phyloP scores from a whole-genome alignment of 1,140 invertebrate species.

The Pissodes strobi region DNA sequence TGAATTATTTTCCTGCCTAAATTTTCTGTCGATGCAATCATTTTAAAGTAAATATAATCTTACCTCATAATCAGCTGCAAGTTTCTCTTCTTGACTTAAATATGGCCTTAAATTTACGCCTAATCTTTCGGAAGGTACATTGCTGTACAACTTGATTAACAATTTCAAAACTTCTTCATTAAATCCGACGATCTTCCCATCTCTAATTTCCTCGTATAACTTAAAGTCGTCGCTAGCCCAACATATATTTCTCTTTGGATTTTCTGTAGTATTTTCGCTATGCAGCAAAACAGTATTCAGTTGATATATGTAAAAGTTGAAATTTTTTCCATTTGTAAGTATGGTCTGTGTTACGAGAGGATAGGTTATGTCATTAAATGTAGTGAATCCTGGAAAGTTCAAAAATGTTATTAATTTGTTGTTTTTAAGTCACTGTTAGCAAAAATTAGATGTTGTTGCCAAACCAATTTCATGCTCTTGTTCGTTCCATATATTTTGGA shows the following conservation, averaged over 20 bases:
- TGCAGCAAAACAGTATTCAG: slow-evolving; percentile 80
- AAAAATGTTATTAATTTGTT: too few species aligned
- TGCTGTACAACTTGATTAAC: slow-evolving; percentile 76
- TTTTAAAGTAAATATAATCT: too few species aligned
- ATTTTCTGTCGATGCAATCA: too few species aligned
- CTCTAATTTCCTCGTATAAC: slow-evolving; percentile 75
- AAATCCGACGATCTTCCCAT: slow-evolving; percentile 74
- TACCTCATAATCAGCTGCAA: slow-evolving; percentile 67
- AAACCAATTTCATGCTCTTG: too few species aligned
- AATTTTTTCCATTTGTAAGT: slow-evolving; percentile 80
- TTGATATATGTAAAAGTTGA: slow-evolving; percentile 86
- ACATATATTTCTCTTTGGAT: slow-evolving; percentile 77
- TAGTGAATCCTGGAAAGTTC: slow-evolving; percentile 72
- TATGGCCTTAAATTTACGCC: slow-evolving; percentile 75
- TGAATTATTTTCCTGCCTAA: too few species aligned
- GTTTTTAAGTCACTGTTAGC: too few species aligned
- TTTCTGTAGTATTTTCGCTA: slow-evolving; percentile 63
- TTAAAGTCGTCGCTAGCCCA: slow-evolving; percentile 74
- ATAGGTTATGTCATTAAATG: slow-evolving; percentile 84
- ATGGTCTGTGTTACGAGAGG: slow-evolving; percentile 84
- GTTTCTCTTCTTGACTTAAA: slow-evolving; percentile 62
- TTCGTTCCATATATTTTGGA: too few species aligned
- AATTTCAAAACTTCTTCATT: slow-evolving; percentile 79
- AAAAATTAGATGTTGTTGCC: too few species aligned
- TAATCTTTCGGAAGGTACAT: slow-evolving; percentile 66